A percentile compares a stretch with the other conserved stretches of the same genome.
These are phyloP conservation scores for Poecile montanus DNA, from an alignment of 2,797 vertebrate genomes.

Conservation along the genomic window DNA sequence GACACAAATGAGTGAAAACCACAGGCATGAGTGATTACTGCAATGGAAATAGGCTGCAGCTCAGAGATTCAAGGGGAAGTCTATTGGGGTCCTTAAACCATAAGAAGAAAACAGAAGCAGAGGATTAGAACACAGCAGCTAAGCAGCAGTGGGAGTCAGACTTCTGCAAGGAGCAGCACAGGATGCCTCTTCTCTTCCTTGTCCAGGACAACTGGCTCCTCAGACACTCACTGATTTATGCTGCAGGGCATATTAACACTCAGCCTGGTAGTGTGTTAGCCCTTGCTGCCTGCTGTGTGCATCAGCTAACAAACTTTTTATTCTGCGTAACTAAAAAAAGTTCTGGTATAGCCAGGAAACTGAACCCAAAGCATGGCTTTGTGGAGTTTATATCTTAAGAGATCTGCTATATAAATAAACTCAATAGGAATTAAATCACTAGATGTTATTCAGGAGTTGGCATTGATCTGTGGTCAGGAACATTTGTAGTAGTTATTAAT, in stretches of 20 bases:
- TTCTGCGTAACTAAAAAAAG: not conserved
- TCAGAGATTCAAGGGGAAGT: not conserved
- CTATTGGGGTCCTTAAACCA: accelerated
- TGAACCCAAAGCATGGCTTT: not conserved
- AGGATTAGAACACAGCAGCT: not conserved
- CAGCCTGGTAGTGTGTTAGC: not conserved
- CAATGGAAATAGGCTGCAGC: not conserved
- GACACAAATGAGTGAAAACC: not conserved
- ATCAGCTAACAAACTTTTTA: not conserved
- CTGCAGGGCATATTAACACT: not conserved
- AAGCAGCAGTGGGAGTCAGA: too few relatives aligned
- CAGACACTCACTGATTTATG: not conserved
- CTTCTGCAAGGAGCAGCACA: not conserved
- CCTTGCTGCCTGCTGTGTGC: too few relatives aligned
- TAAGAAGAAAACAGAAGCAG: not conserved
- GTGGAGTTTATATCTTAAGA: not conserved
- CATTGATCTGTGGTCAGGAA: not conserved
- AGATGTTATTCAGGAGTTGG: not conserved
- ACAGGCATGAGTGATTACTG: accelerated
- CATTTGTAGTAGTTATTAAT: not conserved
- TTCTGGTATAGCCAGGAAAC: not conserved
- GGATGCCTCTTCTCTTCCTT: not conserved
- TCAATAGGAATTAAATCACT: not conserved
- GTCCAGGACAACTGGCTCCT: not conserved
- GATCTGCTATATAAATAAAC: not conserved